phyloP scores from a whole-genome alignment of 1,140 invertebrate species.

The Cephus cinctus region DNA sequence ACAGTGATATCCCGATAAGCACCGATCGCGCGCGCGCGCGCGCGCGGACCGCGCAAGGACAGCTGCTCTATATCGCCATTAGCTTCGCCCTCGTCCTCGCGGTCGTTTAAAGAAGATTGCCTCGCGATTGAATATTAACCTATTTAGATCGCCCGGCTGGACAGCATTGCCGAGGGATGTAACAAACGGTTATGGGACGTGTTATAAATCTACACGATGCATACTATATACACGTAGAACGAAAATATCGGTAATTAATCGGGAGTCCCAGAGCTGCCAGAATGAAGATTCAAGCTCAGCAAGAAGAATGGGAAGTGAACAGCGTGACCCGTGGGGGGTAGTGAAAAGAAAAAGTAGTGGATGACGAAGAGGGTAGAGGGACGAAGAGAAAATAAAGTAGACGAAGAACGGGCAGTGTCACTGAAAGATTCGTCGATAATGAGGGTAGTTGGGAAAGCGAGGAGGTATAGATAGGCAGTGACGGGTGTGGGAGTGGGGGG shows the following conservation, averaged over 20 bases:
- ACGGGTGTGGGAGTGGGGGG: constrained; percentile 6
- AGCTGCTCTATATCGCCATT: constrained; percentile 2
- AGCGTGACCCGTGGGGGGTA: not conserved
- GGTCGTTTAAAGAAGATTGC: too few relatives aligned
- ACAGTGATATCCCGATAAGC: constrained; percentile 12
- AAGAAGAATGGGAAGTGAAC: not conserved
- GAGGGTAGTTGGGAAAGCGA: constrained; percentile 12
- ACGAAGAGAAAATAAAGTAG: not conserved
- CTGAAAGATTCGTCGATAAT: constrained; percentile 29
- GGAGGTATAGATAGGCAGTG: too few relatives aligned
- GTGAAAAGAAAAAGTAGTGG: not conserved
- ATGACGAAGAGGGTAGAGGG: not conserved
- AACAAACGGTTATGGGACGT: too few relatives aligned
- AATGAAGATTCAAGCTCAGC: too few relatives aligned
- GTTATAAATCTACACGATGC: too few relatives aligned
- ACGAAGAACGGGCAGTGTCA: not conserved
- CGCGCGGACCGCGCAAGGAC: constrained; percentile 1
- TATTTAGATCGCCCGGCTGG: too few relatives aligned
- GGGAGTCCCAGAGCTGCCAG: too few relatives aligned
- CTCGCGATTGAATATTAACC: too few relatives aligned
- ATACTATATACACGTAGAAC: too few relatives aligned
- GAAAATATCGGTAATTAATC: too few relatives aligned
- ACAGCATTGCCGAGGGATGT: too few relatives aligned
- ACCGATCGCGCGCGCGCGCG: constrained; percentile 3
- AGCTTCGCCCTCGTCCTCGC: not conserved